Conservation (phyloP, 2,797 vertebrate genomes). For the Chanos chanos region DNA sequence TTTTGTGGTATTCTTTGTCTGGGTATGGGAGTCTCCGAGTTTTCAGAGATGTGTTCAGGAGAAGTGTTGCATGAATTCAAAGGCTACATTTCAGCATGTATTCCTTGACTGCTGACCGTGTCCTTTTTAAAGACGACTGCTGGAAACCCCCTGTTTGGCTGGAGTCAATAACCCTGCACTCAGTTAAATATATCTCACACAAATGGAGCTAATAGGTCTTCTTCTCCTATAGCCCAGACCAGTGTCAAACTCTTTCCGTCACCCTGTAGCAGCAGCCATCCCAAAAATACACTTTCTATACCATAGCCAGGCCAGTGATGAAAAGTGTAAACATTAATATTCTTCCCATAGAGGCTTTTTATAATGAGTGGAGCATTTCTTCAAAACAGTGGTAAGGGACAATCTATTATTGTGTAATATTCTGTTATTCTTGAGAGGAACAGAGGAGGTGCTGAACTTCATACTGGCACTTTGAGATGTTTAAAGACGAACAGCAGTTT, state of each 20-base stretch:
- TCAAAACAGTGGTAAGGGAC: slow-evolving; percentile 8
- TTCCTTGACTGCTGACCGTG: slow-evolving; percentile 24
- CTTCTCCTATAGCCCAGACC: slow-evolving; percentile 27
- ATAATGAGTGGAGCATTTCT: too few relatives aligned
- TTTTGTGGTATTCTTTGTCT: too few relatives aligned
- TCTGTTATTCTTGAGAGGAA: slow-evolving; percentile 29
- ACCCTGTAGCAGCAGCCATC: slow-evolving; percentile 22
- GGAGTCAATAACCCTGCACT: slow-evolving; percentile 56
- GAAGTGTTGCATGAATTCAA: slow-evolving; percentile 15
- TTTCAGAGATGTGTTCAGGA: too few relatives aligned
- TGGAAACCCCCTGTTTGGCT: slow-evolving; percentile 58
- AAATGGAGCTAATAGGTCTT: slow-evolving; percentile 57
- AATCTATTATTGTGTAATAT: slow-evolving; percentile 41
- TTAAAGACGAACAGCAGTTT: slow-evolving; percentile 24
- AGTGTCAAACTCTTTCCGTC: slow-evolving; percentile 45
- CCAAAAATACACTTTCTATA: too few relatives aligned
- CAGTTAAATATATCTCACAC: slow-evolving; percentile 65
- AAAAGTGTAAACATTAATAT: too few relatives aligned
- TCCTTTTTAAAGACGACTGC: slow-evolving; percentile 35
- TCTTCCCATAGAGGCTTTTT: too few relatives aligned
- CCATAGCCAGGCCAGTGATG: too few relatives aligned
- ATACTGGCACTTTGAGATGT: slow-evolving; percentile 31
- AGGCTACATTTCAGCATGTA: slow-evolving; percentile 29
- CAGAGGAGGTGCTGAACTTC: slow-evolving; percentile 39
- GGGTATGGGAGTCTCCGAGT: too few relatives aligned